A percentile compares a stretch with the other conserved stretches of the same genome.
These are phyloP conservation scores for Circaetus cinerascens DNA, from an alignment of 2,113 vertebrate species.

Conservation along the genomic window DNA sequence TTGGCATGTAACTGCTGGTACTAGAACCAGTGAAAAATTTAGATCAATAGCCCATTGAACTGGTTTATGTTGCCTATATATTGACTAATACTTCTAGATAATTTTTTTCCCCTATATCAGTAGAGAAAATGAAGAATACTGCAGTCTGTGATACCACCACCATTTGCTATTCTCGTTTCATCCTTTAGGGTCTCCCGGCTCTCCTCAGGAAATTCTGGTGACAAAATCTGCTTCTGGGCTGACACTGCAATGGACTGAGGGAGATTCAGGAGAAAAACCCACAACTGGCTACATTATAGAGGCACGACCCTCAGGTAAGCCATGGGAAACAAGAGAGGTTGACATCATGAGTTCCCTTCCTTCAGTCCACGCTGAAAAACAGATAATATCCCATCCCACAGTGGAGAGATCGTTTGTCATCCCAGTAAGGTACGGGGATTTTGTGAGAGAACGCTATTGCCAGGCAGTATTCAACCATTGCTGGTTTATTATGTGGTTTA, in stretches of 20 bases:
- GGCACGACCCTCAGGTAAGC: conserved; percentile 89
- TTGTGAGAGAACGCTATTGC: background rate
- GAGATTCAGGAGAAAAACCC: conserved; percentile 76
- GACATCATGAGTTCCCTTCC: background rate
- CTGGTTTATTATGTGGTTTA: background rate
- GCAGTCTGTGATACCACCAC: background rate
- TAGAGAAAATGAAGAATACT: background rate
- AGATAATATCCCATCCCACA: too few relatives aligned
- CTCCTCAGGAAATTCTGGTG: conserved; percentile 84
- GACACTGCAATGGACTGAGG: conserved; percentile 87
- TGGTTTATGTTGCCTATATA: background rate
- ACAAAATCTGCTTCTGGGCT: conserved; percentile 85
- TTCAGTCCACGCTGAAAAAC: background rate
- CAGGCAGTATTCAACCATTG: background rate
- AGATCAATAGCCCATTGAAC: background rate
- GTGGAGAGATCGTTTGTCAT: background rate
- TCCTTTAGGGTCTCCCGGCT: conserved; percentile 83
- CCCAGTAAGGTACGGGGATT: background rate
- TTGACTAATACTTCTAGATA: background rate
- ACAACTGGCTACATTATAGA: conserved; percentile 89
- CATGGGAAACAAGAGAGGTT: background rate
- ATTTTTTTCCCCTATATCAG: background rate
- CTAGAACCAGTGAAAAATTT: background rate
- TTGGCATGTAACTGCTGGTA: background rate
- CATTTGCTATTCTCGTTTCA: background rate